Conservation (phyloP, 1,140 invertebrate genomes). For the Steinernema feltiae region DNA sequence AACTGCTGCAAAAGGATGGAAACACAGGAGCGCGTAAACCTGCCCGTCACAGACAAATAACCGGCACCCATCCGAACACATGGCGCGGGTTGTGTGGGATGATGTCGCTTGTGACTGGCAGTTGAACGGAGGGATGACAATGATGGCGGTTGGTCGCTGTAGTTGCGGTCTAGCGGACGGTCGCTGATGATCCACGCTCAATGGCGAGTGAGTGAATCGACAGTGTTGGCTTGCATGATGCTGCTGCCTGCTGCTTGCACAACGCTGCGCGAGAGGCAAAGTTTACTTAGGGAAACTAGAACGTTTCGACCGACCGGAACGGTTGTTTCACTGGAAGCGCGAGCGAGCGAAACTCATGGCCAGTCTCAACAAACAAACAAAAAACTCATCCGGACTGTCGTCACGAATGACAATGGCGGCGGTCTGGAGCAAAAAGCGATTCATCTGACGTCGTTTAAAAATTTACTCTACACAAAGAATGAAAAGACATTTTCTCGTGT, state of each 20-base stretch:
- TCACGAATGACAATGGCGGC: neutral
- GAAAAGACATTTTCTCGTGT: neutral
- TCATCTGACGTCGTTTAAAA: no score
- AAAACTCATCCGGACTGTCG: neutral
- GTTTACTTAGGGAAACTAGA: slow-evolving; percentile 8
- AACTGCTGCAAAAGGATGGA: neutral
- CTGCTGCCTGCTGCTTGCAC: neutral
- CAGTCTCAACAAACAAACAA: slow-evolving; percentile 11
- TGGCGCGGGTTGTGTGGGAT: slow-evolving; percentile 1
- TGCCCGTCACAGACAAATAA: neutral
- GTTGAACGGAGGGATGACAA: slow-evolving; percentile 2
- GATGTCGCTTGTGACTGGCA: neutral
- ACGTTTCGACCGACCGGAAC: neutral
- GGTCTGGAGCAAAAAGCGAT: neutral
- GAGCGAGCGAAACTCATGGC: slow-evolving; percentile 7
- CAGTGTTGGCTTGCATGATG: neutral
- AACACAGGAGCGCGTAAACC: neutral
- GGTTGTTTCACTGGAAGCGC: neutral
- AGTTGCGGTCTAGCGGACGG: slow-evolving; percentile 1
- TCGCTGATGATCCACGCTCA: neutral
- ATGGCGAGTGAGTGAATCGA: neutral
- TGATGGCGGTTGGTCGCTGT: neutral
- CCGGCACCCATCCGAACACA: neutral
- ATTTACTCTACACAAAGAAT: no score
- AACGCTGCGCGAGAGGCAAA: neutral